These are phyloP conservation scores for Eubasilissa regina DNA, from an alignment of 1,140 invertebrate species.

Conservation along the genomic window DNA sequence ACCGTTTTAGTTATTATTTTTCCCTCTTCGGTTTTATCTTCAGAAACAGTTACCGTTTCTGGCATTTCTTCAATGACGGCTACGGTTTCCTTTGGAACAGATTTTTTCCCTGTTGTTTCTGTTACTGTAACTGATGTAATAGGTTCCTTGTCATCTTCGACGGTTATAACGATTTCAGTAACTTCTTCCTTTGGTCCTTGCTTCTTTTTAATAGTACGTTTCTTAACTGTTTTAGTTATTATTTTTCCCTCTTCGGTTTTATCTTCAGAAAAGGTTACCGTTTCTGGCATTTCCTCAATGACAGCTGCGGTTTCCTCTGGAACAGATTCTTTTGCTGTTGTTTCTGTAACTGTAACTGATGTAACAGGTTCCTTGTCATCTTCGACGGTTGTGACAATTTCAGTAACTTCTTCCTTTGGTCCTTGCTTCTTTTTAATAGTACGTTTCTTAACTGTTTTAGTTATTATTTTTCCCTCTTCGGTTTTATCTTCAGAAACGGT, in stretches of 20 bases:
- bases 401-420: constrained; percentile 55
- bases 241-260: constrained; percentile 58
- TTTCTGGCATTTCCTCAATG: constrained; percentile 68
- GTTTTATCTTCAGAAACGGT: constrained; percentile 39
- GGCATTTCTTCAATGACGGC: constrained; percentile 65
- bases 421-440: constrained; percentile 53
- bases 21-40: constrained; percentile 54
- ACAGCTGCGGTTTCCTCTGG: not conserved
- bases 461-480: constrained; percentile 59
- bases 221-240: constrained; percentile 52
- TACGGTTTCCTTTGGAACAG: not conserved
- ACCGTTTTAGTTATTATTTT: constrained; percentile 57
- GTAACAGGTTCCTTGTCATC: constrained; percentile 51
- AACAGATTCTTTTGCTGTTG: constrained; percentile 32
- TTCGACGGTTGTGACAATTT: constrained; percentile 62
- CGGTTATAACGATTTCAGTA: constrained; percentile 61
- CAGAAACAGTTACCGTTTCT: constrained; percentile 60
- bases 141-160: constrained; percentile 57
- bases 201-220: constrained; percentile 54
- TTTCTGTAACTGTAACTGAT: constrained; percentile 54
- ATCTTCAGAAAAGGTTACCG: constrained; percentile 42
- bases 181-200: constrained; percentile 51
- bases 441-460: constrained; percentile 50
- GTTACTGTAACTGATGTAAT: constrained; percentile 56
- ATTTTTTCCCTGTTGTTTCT: constrained; percentile 39